Evolutionary conservation across 2,113 vertebrate species (phyloP), one percentile per base, ranked within the genome.

Genomic region (Petrocephalus microphthalmus): DNA sequence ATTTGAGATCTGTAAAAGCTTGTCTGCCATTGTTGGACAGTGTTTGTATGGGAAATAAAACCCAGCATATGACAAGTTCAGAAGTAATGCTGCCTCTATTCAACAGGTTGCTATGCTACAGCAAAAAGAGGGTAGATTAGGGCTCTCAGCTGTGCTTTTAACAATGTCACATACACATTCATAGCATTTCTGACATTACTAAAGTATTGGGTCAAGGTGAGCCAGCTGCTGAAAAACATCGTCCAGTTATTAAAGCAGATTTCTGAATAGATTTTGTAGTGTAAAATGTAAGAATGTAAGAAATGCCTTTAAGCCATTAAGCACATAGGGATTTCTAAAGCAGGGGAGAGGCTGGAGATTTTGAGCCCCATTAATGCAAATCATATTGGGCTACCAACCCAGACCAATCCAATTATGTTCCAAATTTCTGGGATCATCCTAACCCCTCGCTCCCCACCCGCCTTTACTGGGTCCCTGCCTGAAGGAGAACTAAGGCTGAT

Each of bases 1-100:
- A 96, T 95, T 95, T 94, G 53, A 89, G 64, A 87, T 57, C 47
- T 92, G 91, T 93, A 94, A 93, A 37, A 94, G 94, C 88, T 89
- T 93, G 91, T 94, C 95, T 95, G 94, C 87, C 74, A 91, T 88
- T 93, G 51, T 83, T 85, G 86, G 53, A 85, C 37, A 89, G 86
- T 86, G 90, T 87, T 85, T 89, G 88, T 84, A 87, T 47, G 90
- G 91, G 45, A 37, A 83, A 93, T 89, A 92, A 91, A 91, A 93
- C 83, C 88, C 90, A 92, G 92, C 87, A 91, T 78, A 91, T 89
- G 90, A 92, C 89, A 91, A 89, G 89, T 87, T 92, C 87, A 89
- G 22, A 25, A 84, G 10, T 6, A 25, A 25, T 89, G 87, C 87
- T 87, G 84, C 51, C 47, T 42, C 8, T 5, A 83, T 52, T 85